Base-by-base conservation (phyloP, 2,888 invertebrate species). In the Polymixis lichenea region DNA sequence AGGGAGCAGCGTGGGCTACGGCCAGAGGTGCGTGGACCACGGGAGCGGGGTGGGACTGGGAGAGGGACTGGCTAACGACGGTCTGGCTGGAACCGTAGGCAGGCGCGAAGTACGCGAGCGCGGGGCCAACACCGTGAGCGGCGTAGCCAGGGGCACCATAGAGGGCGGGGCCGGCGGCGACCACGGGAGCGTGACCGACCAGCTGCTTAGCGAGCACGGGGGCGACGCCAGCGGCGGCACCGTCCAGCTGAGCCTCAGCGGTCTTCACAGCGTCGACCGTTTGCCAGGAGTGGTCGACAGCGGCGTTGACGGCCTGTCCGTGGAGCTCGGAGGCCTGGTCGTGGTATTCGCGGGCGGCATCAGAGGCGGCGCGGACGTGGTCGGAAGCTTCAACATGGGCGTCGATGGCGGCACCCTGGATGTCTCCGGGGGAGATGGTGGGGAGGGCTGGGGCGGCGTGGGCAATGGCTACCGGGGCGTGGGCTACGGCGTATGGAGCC, bases 221-320 rank as follows among this genome's bases (percentile, higher is more conserved):
- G 72, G 96, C 96, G 49, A 91, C 95, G 74, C 95, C 96, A 56
- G 96, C 96, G 89, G 96, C 95, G 86, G 95, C 95, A 75, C 96
- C 96, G 89, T 96, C 96, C 70, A 95, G 83, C 85, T 95, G 94
- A 86, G 96, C 96, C 87, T 95, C 92, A 2, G 90, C 93, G 91
- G 96, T 96, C 92, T 95, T 94, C 76, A 91, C 96, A 82, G 96
- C 95, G 83, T 96, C 96, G 56, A 96, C 92, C 58, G 95, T 94
- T 86, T 95, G 95, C 95, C 96, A 96, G 32, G 95, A 95, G 93
- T 96, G 94, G 90, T 95, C 95, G 82, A 94, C 95, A 74, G 96
- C 96, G 87, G 96, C 95, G 93, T 96, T 96, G 90, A 95, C 89
- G 83, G 95, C 96, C 86, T 92, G 95, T 75, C 95, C 96, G 70